These are phyloP conservation scores for Chanos chanos DNA, from an alignment of 2,797 vertebrate genomes.

Conservation along the genomic window DNA sequence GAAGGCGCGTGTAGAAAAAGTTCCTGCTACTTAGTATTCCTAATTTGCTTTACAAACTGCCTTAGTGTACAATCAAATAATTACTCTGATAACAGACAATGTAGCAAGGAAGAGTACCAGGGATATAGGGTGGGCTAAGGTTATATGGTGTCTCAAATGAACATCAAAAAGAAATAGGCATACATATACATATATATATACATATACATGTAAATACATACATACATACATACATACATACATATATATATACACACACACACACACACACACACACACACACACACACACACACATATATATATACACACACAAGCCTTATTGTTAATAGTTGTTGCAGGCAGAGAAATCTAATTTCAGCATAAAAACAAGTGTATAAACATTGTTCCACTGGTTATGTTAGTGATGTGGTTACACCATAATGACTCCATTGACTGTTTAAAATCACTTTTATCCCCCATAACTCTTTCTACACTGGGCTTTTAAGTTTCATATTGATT, in stretches of 20 bases:
- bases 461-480: neutral
- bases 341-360: slow-evolving; percentile 7
- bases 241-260: no score
- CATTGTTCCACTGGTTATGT: slow-evolving; percentile 1
- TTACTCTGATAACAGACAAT: neutral
- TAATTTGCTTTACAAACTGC: slow-evolving; percentile 4
- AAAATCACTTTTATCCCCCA: neutral
- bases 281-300: no score
- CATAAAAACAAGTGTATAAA: slow-evolving; percentile 16
- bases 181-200: no score
- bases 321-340: no score
- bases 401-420: slow-evolving; percentile 31
- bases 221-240: no score
- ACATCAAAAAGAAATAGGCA: no score
- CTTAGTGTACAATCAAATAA: slow-evolving; percentile 14
- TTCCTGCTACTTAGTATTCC: slow-evolving; percentile 4
- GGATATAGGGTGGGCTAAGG: no score
- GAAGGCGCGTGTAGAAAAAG: neutral
- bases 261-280: no score
- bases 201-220: no score
- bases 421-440: slow-evolving; percentile 30
- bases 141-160: no score
- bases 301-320: neutral
- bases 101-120: neutral
- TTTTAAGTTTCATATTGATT: slow-evolving; percentile 36